A percentile compares a stretch with the other conserved stretches of the same genome.
phyloP scores from a whole-genome alignment of 2,797 vertebrate species.

The Anguilla marmorata region DNA sequence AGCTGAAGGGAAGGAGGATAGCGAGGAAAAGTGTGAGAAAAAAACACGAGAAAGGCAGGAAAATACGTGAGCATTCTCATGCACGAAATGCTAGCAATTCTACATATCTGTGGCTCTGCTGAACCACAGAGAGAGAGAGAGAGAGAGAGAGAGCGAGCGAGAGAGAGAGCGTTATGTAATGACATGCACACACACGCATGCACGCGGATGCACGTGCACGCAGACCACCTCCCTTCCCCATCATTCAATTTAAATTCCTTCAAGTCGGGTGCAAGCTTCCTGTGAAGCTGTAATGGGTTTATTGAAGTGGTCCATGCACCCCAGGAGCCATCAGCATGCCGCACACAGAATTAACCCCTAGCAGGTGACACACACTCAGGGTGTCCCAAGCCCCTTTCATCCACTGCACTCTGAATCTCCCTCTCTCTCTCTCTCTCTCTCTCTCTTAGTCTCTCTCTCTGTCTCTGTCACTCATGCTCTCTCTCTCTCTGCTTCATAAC shows the following conservation, averaged over 20 bases:
- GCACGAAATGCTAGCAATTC: neutral
- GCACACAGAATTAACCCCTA: conserved; percentile 24
- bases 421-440: conserved; percentile 41
- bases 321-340: neutral
- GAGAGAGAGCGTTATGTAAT: neutral
- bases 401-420: conserved; percentile 33
- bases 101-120: neutral
- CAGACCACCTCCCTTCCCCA: neutral
- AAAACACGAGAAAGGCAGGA: neutral
- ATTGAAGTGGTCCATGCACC: neutral
- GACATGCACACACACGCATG: neutral
- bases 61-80: neutral
- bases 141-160: neutral
- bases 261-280: conserved; percentile 35
- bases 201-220: too few relatives aligned
- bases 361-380: conserved; percentile 38
- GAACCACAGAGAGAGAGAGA: neutral
- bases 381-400: conserved; percentile 37
- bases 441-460: conserved; percentile 39
- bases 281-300: conserved; percentile 14
- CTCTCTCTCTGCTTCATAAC: conserved; percentile 43
- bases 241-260: conserved; percentile 6
- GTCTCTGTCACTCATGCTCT: conserved; percentile 35
- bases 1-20: neutral
- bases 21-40: neutral